These are phyloP conservation scores for Ephialtes manifestator DNA, from an alignment of 2,888 invertebrate genomes.

Conservation along the genomic window DNA sequence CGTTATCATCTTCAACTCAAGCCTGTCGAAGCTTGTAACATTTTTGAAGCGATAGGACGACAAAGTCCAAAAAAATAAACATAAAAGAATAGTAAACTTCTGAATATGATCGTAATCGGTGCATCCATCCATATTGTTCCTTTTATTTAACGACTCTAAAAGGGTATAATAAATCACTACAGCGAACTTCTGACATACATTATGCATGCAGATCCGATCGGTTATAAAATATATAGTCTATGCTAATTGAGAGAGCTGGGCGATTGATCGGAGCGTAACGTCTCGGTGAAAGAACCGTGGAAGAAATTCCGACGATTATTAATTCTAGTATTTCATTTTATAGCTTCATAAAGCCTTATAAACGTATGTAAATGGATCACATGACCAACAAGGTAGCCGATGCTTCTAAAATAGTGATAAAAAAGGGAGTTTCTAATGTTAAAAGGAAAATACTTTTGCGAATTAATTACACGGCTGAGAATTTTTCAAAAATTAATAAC, in stretches of 20 bases:
- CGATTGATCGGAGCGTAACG: constrained; percentile 53
- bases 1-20: not conserved
- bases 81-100: not conserved
- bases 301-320: not conserved
- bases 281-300: constrained; percentile 46
- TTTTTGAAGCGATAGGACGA: not conserved
- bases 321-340: not conserved
- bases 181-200: not conserved
- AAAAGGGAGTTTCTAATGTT: not conserved
- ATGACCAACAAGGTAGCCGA: not conserved
- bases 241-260: constrained; percentile 48
- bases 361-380: not conserved
- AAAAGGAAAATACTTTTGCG: not conserved
- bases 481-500: not conserved
- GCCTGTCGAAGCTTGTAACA: not conserved
- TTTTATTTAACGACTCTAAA: constrained; percentile 3
- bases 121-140: not conserved
- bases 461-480: not conserved
- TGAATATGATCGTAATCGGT: not conserved
- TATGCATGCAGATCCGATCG: constrained; percentile 19
- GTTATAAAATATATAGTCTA: constrained; percentile 22
- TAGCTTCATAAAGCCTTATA: not conserved
- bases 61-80: not conserved
- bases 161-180: not conserved
- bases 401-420: not conserved